Evolutionary conservation across 2,888 invertebrate species (phyloP).

Genomic region (Escarpia spicata): DNA sequence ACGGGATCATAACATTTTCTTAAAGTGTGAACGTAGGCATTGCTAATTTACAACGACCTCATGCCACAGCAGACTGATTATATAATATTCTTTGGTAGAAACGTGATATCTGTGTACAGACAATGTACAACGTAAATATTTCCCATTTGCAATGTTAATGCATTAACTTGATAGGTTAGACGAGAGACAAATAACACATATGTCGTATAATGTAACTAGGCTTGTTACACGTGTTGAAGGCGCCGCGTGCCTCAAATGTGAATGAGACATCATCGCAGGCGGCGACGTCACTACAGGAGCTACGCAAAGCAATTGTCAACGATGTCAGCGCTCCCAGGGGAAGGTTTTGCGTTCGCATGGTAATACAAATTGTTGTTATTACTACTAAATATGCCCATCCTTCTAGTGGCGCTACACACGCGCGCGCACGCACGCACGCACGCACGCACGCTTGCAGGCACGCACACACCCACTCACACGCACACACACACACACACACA

Average conservation of each 20-base stretch:
- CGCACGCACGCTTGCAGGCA: background rate
- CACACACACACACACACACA: constrained; percentile 22
- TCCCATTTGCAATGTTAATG: background rate
- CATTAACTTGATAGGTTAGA: background rate
- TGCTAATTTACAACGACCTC: too few relatives aligned
- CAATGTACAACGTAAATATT: too few relatives aligned
- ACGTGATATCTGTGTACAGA: too few relatives aligned
- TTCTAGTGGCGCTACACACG: too few relatives aligned
- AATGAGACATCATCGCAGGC: too few relatives aligned
- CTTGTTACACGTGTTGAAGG: background rate
- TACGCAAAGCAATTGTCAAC: background rate
- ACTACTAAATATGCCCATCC: too few relatives aligned
- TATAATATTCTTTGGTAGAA: too few relatives aligned
- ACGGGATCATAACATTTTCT: too few relatives aligned
- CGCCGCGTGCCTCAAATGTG: background rate
- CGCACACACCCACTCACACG: constrained; percentile 29
- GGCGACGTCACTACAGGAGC: background rate
- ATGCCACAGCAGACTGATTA: too few relatives aligned
- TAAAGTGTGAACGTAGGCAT: too few relatives aligned
- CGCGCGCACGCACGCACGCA: constrained; percentile 14
- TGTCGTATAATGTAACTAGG: background rate
- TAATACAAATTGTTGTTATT: background rate
- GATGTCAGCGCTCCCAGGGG: background rate
- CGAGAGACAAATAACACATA: background rate
- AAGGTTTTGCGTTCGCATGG: background rate